Conservation (phyloP, 2,797 vertebrate genomes). For the Cuniculus paca region DNA sequence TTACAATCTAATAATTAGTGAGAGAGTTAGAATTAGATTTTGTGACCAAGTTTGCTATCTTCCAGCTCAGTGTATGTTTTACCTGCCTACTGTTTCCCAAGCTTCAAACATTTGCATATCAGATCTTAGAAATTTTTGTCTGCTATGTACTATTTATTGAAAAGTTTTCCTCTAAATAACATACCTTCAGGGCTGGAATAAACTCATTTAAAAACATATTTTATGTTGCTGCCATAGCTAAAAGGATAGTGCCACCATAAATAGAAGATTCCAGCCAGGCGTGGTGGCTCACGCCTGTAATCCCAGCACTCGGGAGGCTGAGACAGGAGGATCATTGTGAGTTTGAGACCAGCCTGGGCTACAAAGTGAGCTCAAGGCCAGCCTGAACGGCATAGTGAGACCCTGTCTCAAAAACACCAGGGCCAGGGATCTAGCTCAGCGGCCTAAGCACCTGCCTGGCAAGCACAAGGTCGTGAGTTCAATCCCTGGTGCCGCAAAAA, state of each 20-base stretch:
- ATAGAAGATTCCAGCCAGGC: background rate
- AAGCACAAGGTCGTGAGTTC: too few species aligned
- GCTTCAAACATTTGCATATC: constrained; percentile 33
- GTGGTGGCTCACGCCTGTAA: too few species aligned
- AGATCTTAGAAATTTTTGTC: constrained; percentile 7
- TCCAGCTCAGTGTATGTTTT: background rate
- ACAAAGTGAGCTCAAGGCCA: too few species aligned
- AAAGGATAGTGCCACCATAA: background rate
- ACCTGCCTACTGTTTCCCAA: background rate
- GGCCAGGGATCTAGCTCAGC: too few species aligned
- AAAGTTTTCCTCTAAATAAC: constrained; percentile 27
- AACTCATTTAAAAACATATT: constrained; percentile 16
- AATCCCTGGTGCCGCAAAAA: too few species aligned
- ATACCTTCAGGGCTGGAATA: background rate
- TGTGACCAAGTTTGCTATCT: background rate
- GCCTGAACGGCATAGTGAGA: too few species aligned
- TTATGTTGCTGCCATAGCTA: background rate
- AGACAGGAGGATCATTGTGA: too few species aligned
- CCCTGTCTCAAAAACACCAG: too few species aligned
- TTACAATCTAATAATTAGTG: constrained; percentile 52
- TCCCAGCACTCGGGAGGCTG: too few species aligned
- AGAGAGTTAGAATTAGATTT: constrained; percentile 13
- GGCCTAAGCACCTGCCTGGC: too few species aligned
- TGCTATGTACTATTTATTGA: background rate
- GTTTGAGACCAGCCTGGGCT: too few species aligned